Evolutionary conservation across 2,888 invertebrate genomes (phyloP).

Genomic region (Ophion ventricosus): DNA sequence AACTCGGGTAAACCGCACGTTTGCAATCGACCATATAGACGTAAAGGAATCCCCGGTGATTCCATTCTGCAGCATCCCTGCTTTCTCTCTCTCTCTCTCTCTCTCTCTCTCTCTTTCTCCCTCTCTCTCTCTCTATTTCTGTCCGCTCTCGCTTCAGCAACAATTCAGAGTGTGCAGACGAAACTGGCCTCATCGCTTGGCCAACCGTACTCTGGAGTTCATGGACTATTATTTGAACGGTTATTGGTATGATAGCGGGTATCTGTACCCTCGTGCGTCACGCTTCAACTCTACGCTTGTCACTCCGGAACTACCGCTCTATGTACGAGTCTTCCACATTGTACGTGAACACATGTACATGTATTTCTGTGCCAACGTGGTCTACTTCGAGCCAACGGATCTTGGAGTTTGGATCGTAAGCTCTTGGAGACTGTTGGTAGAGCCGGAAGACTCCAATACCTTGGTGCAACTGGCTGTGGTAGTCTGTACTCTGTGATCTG

Average conservation of each 20-base stretch:
- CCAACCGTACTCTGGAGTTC: conserved; percentile 68
- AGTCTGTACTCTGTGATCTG: too few species aligned
- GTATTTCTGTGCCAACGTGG: conserved; percentile 60
- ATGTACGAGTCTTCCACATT: conserved; percentile 65
- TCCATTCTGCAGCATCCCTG: conserved; percentile 19
- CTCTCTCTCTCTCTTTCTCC: conserved; percentile 16
- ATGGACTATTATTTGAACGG: conserved; percentile 80
- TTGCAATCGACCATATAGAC: conserved; percentile 20
- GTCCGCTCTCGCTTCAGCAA: conserved; percentile 1
- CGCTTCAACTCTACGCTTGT: conserved; percentile 80
- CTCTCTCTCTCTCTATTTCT: conserved; percentile 6
- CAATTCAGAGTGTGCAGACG: conserved; percentile 20
- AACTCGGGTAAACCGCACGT: conserved; percentile 60
- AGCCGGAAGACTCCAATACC: too few species aligned
- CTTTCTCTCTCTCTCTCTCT: background rate
- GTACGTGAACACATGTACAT: conserved; percentile 71
- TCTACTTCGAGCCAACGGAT: background rate
- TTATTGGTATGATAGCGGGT: conserved; percentile 81
- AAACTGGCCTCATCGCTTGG: conserved; percentile 37
- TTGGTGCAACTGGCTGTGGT: too few species aligned
- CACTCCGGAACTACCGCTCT: conserved; percentile 73
- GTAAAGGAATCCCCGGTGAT: background rate
- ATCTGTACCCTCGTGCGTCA: conserved; percentile 79
- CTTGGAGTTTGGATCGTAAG: background rate
- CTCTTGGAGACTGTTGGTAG: too few species aligned